Evolutionary conservation across 2,113 vertebrate genomes (phyloP), one percentile per base, ranked within the genome.

Genomic region (Hippoglossus stenolepis): DNA sequence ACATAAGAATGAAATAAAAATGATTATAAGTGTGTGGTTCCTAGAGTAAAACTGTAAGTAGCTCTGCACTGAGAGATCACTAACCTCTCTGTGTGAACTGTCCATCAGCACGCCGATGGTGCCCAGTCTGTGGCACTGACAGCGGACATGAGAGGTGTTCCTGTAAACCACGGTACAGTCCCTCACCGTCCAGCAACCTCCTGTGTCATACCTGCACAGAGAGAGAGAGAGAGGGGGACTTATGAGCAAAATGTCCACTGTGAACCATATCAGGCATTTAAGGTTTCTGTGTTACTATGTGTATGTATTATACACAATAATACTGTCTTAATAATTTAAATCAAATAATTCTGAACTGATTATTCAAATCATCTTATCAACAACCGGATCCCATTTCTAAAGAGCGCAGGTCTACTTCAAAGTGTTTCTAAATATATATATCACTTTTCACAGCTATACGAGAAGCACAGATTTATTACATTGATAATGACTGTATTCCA

Each of bases 61-160:
- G 17, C n/a, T 54, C 43, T 80, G 15, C 20, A 74, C 26, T 24
- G 64, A 70, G 31, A 15, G 43, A 53, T 43, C 10, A 69, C 88
- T 57, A 9, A 99, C 98, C 97, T 99, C 98, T 93, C 98, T 94
- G 26, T 99, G 97, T 0, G 98, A 99, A 80, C 96, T 98, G 91
- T 99, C 98, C 98, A 99, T 99, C 70, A 99, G 93, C 51, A 99
- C 96, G 0, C 97, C 98, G 20, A 99, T 98, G 56, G 96, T 99
- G 26, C 97, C 97, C 6, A 98, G 95, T 87, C 95, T 96, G 83
- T 97, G 96, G 75, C 98, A 99, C 90, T 97, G 98, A 91, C 98
- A 99, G 85, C 96, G 96, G 20, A 98, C 97, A 0, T 99, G 98
- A 13, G 98, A 98, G 3, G 94, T 93, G 63, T 99, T 99, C 87